These are phyloP conservation scores for Sebastes steindachneri DNA, from an alignment of 2,797 vertebrate genomes.

Conservation along the genomic window DNA sequence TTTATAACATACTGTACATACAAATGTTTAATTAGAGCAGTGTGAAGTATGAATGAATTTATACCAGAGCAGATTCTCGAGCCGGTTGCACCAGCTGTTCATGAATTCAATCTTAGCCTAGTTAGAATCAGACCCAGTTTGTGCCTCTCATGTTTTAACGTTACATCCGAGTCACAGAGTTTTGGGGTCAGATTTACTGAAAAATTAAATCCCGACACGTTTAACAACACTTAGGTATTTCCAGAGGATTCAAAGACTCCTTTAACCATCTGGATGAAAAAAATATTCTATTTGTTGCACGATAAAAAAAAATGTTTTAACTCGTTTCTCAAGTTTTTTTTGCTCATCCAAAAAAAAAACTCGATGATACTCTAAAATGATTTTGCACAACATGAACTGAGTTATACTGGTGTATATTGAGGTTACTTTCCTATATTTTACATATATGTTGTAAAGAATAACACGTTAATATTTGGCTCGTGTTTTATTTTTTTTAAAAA, in stretches of 20 bases:
- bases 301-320: neutral
- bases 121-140: neutral
- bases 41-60: neutral
- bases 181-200: neutral
- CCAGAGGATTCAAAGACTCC: neutral
- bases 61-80: neutral
- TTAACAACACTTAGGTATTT: neutral
- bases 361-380: neutral
- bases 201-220: neutral
- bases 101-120: neutral
- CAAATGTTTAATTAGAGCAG: constrained; percentile 22
- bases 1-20: neutral
- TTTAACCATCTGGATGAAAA: neutral
- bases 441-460: neutral
- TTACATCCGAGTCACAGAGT: neutral
- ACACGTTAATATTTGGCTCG: neutral
- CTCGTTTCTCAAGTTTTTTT: neutral
- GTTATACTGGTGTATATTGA: neutral
- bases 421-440: neutral
- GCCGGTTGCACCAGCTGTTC: constrained; percentile 27
- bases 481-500: neutral
- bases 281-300: neutral
- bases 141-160: neutral
- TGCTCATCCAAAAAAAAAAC: neutral
- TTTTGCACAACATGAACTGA: neutral